Percentiles rank a stretch among this genome's conserved stretches.
Evolutionary conservation across 2,113 vertebrate genomes (phyloP).

Genomic region (Poicephalus gulielmi): DNA sequence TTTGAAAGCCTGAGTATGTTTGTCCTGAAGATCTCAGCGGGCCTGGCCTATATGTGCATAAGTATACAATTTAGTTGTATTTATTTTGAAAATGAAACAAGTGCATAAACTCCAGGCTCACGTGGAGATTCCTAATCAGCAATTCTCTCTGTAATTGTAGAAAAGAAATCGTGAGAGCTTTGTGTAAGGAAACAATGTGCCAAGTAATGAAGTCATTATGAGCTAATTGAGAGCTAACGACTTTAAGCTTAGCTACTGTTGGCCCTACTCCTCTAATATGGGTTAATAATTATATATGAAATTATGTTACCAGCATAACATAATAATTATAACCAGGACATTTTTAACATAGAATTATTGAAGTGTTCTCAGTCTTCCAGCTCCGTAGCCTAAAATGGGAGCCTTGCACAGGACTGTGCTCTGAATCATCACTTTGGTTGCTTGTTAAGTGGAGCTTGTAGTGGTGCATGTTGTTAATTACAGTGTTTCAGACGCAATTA

Average conservation of each 20-base stretch:
- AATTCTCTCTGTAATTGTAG: slow-evolving; percentile 57
- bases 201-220: slow-evolving; percentile 41
- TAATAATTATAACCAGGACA: slow-evolving; percentile 1
- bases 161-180: slow-evolving; percentile 17
- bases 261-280: neutral
- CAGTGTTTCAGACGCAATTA: slow-evolving; percentile 14
- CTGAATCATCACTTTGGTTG: neutral
- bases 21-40: slow-evolving; percentile 49
- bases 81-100: slow-evolving; percentile 59
- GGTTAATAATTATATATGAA: slow-evolving; percentile 4
- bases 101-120: slow-evolving; percentile 60
- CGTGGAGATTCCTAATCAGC: slow-evolving; percentile 47
- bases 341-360: slow-evolving; percentile 12
- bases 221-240: slow-evolving; percentile 40
- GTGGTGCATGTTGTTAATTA: neutral
- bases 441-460: neutral
- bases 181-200: slow-evolving; percentile 29
- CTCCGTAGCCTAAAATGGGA: neutral
- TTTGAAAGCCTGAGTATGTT: slow-evolving; percentile 46
- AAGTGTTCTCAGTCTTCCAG: neutral
- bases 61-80: slow-evolving; percentile 65
- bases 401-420: neutral
- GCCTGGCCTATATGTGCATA: slow-evolving; percentile 65
- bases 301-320: neutral
- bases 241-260: slow-evolving; percentile 34